Percentiles rank a stretch among this genome's conserved stretches.
phyloP scores from a whole-genome alignment of 2,113 vertebrate species.

The Machaerirhynchus nigripectus region DNA sequence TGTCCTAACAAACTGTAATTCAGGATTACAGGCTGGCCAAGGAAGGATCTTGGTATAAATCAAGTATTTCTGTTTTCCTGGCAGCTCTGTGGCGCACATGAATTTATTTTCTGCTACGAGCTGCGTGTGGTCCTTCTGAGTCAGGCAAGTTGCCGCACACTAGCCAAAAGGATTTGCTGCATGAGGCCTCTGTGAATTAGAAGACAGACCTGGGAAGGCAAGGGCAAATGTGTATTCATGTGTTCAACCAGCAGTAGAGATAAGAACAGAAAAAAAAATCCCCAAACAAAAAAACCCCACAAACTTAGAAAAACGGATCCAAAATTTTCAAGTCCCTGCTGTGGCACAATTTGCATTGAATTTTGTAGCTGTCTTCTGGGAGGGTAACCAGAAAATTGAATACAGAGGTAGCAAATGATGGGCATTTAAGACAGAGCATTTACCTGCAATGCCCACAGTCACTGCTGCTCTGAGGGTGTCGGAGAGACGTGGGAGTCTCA shows the following conservation, averaged over 20 bases:
- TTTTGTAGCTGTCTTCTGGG: background rate
- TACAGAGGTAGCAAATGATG: background rate
- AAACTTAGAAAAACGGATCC: background rate
- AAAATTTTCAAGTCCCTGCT: background rate
- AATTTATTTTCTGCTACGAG: background rate
- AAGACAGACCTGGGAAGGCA: background rate
- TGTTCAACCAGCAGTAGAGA: background rate
- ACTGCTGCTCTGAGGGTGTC: background rate
- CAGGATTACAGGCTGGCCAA: background rate
- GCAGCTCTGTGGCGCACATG: background rate
- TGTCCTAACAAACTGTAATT: background rate
- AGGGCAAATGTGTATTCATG: background rate
- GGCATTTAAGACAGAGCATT: background rate
- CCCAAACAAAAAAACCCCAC: background rate
- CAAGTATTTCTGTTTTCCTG: background rate
- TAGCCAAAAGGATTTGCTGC: background rate
- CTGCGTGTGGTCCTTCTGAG: background rate
- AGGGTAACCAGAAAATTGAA: background rate
- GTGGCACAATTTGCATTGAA: background rate
- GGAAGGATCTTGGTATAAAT: background rate
- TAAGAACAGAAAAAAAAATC: background rate
- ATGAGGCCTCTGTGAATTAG: background rate
- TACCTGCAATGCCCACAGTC: background rate
- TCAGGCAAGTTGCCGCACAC: background rate
- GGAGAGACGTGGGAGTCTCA: background rate